Evolutionary conservation across 2,113 vertebrate genomes (phyloP).

Genomic region (Gymnobelideus leadbeateri): DNA sequence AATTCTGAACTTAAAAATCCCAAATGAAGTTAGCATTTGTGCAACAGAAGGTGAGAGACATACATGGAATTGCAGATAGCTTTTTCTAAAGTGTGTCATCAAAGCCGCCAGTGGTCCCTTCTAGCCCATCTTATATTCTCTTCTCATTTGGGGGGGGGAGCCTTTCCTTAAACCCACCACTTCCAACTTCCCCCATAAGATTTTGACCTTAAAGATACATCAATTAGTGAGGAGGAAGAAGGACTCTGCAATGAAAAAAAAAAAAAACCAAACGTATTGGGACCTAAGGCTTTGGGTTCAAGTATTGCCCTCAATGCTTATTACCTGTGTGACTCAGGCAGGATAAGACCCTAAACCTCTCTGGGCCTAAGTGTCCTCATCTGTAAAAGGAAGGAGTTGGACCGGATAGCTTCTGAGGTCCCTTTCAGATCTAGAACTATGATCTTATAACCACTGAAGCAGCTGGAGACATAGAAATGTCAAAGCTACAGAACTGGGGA

Average conservation of each 20-base stretch:
- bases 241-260: background rate
- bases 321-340: background rate
- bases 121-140: background rate
- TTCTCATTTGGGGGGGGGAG: background rate
- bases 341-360: background rate
- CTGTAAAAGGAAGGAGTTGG: background rate
- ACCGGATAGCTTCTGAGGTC: background rate
- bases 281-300: background rate
- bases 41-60: background rate
- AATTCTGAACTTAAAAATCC: background rate
- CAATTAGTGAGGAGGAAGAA: background rate
- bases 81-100: background rate
- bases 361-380: background rate
- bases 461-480: background rate
- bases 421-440: background rate
- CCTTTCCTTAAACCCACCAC: background rate
- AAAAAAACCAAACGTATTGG: background rate
- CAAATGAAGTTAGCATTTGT: background rate
- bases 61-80: background rate
- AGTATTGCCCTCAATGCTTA: background rate
- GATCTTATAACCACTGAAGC: background rate
- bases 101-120: background rate
- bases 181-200: background rate
- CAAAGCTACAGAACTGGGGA: background rate
- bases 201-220: background rate